Conservation (phyloP, 2,113 vertebrate genomes). For the Sphaerodactylus townsendi region DNA sequence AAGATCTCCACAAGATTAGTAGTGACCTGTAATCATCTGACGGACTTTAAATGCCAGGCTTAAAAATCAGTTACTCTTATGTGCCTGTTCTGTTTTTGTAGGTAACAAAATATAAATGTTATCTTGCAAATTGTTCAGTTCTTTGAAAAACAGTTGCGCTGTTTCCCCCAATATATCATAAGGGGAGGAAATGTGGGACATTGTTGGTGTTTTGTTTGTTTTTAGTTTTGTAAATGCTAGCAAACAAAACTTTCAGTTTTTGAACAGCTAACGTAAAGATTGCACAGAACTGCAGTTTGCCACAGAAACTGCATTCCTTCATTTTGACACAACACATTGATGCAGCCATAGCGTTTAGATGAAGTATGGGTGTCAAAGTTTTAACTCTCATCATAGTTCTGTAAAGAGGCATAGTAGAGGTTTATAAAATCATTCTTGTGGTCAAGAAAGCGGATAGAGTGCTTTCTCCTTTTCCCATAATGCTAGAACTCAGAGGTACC, state of each 20-base stretch:
- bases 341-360: neutral
- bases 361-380: no score
- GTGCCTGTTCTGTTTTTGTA: constrained; percentile 1
- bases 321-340: neutral
- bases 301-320: neutral
- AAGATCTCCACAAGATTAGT: neutral
- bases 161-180: neutral
- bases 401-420: no score
- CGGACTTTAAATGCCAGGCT: neutral
- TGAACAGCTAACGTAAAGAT: neutral
- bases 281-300: neutral
- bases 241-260: neutral
- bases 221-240: neutral
- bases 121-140: neutral
- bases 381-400: neutral
- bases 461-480: no score
- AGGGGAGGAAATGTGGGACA: neutral
- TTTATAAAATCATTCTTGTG: no score
- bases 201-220: no score
- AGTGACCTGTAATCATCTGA: constrained; percentile 3
- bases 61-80: neutral
- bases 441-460: no score
- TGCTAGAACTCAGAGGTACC: no score
- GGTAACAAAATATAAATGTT: neutral
- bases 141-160: neutral